Evolutionary conservation across 2,888 invertebrate genomes (phyloP).

Genomic region (Meloe dianella): DNA sequence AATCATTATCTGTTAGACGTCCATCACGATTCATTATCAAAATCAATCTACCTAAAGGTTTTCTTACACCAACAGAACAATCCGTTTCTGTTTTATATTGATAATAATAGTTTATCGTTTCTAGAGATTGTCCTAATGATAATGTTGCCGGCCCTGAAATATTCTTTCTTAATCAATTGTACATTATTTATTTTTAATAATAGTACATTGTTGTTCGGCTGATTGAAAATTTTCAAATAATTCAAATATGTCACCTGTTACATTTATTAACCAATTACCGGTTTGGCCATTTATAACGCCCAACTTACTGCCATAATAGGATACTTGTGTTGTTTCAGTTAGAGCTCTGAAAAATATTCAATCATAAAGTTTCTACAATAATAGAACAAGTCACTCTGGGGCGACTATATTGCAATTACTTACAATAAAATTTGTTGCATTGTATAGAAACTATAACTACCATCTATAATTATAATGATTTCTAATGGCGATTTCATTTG

Average conservation of each 20-base stretch:
- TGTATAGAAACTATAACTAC: constrained; percentile 64
- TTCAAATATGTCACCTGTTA: constrained; percentile 64
- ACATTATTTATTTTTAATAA: neutral
- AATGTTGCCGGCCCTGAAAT: constrained; percentile 64
- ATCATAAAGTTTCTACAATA: constrained; percentile 1
- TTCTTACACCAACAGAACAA: constrained; percentile 50
- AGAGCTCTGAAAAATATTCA: constrained; percentile 62
- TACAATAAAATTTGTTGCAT: constrained; percentile 65
- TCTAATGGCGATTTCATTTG: constrained; percentile 61
- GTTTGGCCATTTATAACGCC: constrained; percentile 69
- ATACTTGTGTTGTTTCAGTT: constrained; percentile 65
- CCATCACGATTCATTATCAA: constrained; percentile 59
- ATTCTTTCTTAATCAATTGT: constrained; percentile 15
- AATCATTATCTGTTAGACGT: constrained; percentile 58
- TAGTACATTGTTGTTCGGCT: constrained; percentile 18
- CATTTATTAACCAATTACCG: constrained; percentile 67
- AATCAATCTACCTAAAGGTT: constrained; percentile 62
- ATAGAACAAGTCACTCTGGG: constrained; percentile 13
- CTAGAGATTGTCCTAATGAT: constrained; percentile 62
- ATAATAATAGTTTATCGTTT: constrained; percentile 60
- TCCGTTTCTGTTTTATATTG: constrained; percentile 60
- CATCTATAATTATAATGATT: constrained; percentile 66
- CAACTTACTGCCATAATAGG: constrained; percentile 65
- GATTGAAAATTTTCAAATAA: constrained; percentile 54
- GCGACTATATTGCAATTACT: constrained; percentile 38